These are phyloP conservation scores for Aythya baeri DNA, from an alignment of 2,113 vertebrate genomes.

Conservation along the genomic window DNA sequence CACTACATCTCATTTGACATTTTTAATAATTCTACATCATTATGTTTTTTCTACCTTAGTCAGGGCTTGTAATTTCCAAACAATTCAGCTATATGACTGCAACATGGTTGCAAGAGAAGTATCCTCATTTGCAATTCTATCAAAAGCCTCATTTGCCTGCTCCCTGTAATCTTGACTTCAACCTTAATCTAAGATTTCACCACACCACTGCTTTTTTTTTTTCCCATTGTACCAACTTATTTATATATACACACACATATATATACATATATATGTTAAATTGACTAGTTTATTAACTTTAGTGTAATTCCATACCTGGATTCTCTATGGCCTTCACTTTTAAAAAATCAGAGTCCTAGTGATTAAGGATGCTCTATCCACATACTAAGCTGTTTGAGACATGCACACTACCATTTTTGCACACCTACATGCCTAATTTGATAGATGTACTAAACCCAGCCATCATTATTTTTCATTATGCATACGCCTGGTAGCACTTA, in stretches of 20 bases:
- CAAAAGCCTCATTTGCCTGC: background rate
- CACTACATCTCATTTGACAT: background rate
- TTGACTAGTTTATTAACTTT: background rate
- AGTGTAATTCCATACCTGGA: background rate
- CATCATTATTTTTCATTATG: background rate
- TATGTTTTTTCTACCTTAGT: background rate
- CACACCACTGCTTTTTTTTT: background rate
- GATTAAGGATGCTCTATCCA: background rate
- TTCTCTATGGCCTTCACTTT: background rate
- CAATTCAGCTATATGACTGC: background rate
- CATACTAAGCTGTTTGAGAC: background rate
- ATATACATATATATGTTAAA: background rate
- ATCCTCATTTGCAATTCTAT: background rate
- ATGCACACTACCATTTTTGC: fast-evolving
- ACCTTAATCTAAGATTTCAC: background rate
- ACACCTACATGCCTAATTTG: background rate
- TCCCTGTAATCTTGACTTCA: background rate
- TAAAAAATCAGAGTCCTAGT: background rate
- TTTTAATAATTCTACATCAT: background rate
- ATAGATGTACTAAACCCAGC: background rate
- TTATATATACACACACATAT: too few relatives aligned
- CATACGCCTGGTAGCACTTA: background rate
- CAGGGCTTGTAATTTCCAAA: background rate
- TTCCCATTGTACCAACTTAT: too few relatives aligned
- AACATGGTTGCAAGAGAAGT: background rate